Conservation (phyloP, 2,113 vertebrate species). For the Quiscalus mexicanus region DNA sequence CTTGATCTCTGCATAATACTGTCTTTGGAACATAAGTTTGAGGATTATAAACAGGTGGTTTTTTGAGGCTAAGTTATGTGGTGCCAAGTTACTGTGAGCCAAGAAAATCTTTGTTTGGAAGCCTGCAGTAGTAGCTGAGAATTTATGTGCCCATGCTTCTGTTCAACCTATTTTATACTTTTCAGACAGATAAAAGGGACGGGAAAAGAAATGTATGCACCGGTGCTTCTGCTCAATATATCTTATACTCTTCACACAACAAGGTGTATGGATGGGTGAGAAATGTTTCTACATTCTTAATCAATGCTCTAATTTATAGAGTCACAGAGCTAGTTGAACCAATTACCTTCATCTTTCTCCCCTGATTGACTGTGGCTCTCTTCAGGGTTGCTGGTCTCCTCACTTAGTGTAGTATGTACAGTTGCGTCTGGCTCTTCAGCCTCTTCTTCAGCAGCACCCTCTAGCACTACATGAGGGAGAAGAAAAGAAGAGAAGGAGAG, state of each 20-base stretch:
- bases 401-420: slow-evolving; percentile 6
- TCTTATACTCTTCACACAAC: neutral
- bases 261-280: neutral
- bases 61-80: slow-evolving; percentile 40
- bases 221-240: neutral
- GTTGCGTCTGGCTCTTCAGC: slow-evolving; percentile 38
- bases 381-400: slow-evolving; percentile 22
- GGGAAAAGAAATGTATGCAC: neutral
- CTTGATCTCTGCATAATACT: slow-evolving; percentile 40
- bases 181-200: neutral
- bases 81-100: slow-evolving; percentile 44
- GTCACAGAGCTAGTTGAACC: neutral
- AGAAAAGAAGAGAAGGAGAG: neutral
- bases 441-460: slow-evolving; percentile 63
- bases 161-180: neutral
- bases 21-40: slow-evolving; percentile 38
- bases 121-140: neutral
- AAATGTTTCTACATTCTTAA: neutral
- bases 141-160: neutral
- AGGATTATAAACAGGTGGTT: slow-evolving; percentile 55
- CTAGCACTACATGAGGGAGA: slow-evolving; percentile 44
- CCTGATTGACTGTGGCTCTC: slow-evolving; percentile 23
- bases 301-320: neutral
- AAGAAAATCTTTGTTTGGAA: slow-evolving; percentile 48
- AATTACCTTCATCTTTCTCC: slow-evolving; percentile 80